Evolutionary conservation across 1,140 invertebrate genomes (phyloP).

Genomic region (Drosophila kurseongensis): DNA sequence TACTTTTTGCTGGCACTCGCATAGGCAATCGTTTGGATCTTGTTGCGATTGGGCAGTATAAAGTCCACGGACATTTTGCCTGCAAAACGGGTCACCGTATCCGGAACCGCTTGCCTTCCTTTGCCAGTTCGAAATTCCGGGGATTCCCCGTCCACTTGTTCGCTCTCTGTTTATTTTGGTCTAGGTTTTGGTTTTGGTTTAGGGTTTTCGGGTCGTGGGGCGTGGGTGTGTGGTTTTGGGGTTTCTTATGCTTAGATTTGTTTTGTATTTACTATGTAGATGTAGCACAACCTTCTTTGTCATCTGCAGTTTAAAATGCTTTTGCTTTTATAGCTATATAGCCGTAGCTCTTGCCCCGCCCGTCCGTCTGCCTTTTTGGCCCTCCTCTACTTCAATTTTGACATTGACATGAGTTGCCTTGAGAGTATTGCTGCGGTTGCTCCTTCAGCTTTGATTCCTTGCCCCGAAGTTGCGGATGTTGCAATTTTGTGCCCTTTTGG

Average conservation of each 20-base stretch:
- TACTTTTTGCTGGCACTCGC: conserved; percentile 77
- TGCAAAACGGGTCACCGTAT: conserved; percentile 46
- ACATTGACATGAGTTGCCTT: conserved; percentile 76
- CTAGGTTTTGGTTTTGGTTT: conserved; percentile 29
- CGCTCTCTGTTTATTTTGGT: conserved; percentile 42
- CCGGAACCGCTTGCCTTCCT: conserved; percentile 11
- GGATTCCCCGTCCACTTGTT: conserved; percentile 41
- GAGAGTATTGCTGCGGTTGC: conserved; percentile 68
- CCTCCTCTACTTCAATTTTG: conserved; percentile 59
- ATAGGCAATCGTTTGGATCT: conserved; percentile 78
- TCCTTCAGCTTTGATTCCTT: conserved; percentile 44
- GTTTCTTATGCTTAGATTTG: conserved; percentile 48
- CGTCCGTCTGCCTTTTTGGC: not conserved
- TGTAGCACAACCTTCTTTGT: conserved; percentile 82
- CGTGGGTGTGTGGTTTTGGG: conserved; percentile 12
- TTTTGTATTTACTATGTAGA: conserved; percentile 77
- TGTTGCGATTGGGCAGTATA: conserved; percentile 79
- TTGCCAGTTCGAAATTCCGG: conserved; percentile 61
- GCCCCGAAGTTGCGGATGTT: conserved; percentile 11
- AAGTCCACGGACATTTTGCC: conserved; percentile 78
- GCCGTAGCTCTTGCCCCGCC: conserved; percentile 10
- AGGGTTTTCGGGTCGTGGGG: conserved; percentile 8
- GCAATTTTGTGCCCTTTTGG: conserved; percentile 34
- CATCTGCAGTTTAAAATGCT: conserved; percentile 66
- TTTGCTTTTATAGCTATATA: conserved; percentile 40